These are phyloP conservation scores for Ploceus nigricollis DNA, from an alignment of 2,113 vertebrate genomes.

Conservation along the genomic window DNA sequence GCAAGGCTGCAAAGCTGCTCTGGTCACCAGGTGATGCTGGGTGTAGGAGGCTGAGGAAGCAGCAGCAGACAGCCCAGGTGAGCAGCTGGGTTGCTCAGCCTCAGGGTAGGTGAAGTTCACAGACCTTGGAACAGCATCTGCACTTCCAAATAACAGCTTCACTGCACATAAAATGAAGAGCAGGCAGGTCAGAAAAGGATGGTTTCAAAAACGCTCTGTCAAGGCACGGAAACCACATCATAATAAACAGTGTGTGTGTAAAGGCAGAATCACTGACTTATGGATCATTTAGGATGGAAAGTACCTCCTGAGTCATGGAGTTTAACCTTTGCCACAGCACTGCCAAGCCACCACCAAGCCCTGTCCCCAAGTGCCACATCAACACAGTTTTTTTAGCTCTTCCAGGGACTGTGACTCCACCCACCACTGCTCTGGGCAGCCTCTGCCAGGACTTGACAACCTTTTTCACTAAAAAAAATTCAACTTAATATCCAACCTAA, in stretches of 20 bases:
- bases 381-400: neutral
- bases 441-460: neutral
- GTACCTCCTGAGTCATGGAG: neutral
- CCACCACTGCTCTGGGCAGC: neutral
- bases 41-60: neutral
- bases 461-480: neutral
- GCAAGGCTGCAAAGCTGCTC: neutral
- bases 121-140: neutral
- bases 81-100: neutral
- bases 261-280: neutral
- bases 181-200: neutral
- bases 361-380: neutral
- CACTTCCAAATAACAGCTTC: neutral
- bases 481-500: neutral
- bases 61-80: neutral
- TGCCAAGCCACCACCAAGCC: neutral
- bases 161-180: neutral
- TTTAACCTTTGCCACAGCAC: neutral
- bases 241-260: neutral
- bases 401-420: neutral
- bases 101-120: rapidly evolving
- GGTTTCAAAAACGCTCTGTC: neutral
- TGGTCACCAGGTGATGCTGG: neutral
- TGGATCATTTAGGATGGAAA: neutral
- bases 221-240: neutral